phyloP scores from a whole-genome alignment of 2,888 invertebrate genomes.

The Troglohyphantes excavatus region DNA sequence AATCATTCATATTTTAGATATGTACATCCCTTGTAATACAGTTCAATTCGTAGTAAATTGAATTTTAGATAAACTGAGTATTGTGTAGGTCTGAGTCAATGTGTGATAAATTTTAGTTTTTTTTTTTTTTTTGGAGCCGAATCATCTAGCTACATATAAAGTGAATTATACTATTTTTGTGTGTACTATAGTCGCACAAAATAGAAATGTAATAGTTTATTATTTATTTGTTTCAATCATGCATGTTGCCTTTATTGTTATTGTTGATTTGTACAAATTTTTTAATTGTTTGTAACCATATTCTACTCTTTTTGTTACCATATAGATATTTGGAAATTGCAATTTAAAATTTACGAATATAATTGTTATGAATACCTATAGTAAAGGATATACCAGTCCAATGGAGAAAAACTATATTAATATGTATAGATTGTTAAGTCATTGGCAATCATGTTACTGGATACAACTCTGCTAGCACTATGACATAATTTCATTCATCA shows the following conservation, averaged over 20 bases:
- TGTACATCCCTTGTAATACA: not conserved
- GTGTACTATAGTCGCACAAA: not conserved
- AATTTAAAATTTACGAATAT: not conserved
- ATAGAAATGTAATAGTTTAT: not conserved
- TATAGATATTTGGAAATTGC: not conserved
- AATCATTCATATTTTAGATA: constrained; percentile 3
- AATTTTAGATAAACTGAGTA: constrained; percentile 4
- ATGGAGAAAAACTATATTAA: not conserved
- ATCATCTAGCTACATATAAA: not conserved
- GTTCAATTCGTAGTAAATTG: not conserved
- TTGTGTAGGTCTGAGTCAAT: constrained; percentile 9
- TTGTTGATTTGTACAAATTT: not conserved
- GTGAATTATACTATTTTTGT: not conserved
- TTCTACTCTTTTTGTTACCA: not conserved
- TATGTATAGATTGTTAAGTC: not conserved
- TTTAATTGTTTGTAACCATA: not conserved
- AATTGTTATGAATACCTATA: not conserved
- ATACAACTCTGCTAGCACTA: not conserved
- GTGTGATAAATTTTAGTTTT: not conserved
- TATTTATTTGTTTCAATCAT: not conserved
- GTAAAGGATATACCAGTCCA: not conserved
- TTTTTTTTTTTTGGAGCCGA: not conserved
- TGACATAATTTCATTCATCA: not conserved
- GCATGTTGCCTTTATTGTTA: not conserved
- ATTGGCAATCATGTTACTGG: not conserved